Evolutionary conservation across 2,888 invertebrate species (phyloP).

Genomic region (Cerastoderma edule): DNA sequence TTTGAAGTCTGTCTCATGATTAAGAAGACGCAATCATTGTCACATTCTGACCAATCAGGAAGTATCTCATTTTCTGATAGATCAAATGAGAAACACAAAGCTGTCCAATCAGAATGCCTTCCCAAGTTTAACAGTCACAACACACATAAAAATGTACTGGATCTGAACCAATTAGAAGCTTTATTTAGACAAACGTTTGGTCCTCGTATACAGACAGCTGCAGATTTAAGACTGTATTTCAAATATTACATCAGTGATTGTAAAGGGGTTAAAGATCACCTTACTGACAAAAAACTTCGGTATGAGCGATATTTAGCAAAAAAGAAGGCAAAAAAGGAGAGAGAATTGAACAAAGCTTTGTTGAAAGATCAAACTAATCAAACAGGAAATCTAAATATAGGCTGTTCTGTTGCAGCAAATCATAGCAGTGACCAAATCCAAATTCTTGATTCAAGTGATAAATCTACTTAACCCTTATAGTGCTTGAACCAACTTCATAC

Average conservation of each 20-base stretch:
- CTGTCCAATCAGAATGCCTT: no score
- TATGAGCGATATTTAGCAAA: conserved; percentile 49
- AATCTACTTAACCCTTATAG: no score
- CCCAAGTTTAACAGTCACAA: no score
- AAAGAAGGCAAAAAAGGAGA: conserved; percentile 32
- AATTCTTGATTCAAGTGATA: no score
- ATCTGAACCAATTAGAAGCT: conserved; percentile 22
- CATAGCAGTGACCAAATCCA: no score
- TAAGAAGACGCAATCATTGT: conserved; percentile 25
- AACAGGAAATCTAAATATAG: no score
- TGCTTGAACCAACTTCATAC: no score
- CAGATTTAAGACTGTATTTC: conserved; percentile 58
- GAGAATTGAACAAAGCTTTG: not conserved
- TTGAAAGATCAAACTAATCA: no score
- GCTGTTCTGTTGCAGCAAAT: no score
- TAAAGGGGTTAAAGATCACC: conserved; percentile 50
- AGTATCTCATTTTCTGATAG: not conserved
- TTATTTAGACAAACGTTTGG: conserved; percentile 45
- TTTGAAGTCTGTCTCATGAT: conserved; percentile 47
- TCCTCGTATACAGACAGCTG: conserved; percentile 42
- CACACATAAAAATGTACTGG: conserved; percentile 2
- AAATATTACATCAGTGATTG: conserved; percentile 53
- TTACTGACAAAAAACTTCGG: conserved; percentile 39
- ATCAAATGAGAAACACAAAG: no score
- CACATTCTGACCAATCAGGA: not conserved